phyloP scores from a whole-genome alignment of 2,113 vertebrate genomes.

The Nibea coibor region DNA sequence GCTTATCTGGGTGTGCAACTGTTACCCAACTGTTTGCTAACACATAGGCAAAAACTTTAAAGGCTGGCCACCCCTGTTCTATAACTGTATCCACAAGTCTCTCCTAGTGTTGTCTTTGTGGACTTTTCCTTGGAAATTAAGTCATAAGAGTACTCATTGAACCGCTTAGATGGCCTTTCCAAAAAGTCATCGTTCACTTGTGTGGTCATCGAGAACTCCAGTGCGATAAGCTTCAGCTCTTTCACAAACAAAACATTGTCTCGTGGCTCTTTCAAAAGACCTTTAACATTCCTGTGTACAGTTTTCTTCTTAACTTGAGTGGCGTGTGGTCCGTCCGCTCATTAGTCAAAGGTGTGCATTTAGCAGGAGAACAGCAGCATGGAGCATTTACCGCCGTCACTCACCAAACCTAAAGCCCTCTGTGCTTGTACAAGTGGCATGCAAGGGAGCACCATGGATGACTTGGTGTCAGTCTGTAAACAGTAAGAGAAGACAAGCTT shows the following conservation, averaged over 20 bases:
- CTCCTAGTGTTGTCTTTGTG: slow-evolving; percentile 1
- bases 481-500: slow-evolving; percentile 32
- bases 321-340: slow-evolving; percentile 64
- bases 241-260: slow-evolving; percentile 47
- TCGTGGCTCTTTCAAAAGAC: slow-evolving; percentile 36
- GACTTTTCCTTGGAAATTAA: neutral
- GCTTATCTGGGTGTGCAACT: neutral
- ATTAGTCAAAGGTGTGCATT: slow-evolving; percentile 70
- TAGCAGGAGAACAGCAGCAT: slow-evolving; percentile 41
- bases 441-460: slow-evolving; percentile 59
- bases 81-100: neutral
- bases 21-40: neutral
- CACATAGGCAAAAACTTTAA: neutral
- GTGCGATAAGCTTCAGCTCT: slow-evolving; percentile 18
- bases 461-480: slow-evolving; percentile 56
- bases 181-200: slow-evolving; percentile 65
- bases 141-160: neutral
- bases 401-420: slow-evolving; percentile 25
- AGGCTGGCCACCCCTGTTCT: neutral
- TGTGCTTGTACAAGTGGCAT: slow-evolving; percentile 40
- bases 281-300: slow-evolving; percentile 59
- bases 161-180: slow-evolving; percentile 21
- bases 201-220: slow-evolving; percentile 62
- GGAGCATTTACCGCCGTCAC: slow-evolving; percentile 49
- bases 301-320: slow-evolving; percentile 43